phyloP scores from a whole-genome alignment of 2,797 vertebrate genomes.

The Philypnodon macrostomus region DNA sequence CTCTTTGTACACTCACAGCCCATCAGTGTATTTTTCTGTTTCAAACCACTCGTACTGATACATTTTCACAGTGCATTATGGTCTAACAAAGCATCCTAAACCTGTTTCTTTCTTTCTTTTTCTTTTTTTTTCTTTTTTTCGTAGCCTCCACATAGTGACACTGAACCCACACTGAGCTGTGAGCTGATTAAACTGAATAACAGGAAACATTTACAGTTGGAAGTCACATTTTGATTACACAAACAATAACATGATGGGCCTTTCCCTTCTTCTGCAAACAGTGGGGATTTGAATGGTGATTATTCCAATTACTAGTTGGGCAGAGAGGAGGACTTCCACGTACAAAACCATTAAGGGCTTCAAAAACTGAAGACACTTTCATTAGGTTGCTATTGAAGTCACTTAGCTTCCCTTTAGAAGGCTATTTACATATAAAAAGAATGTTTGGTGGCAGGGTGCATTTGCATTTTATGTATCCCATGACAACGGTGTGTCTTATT shows the following conservation, averaged over 20 bases:
- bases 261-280: background rate
- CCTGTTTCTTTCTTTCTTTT: constrained; percentile 2
- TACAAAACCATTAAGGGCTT: background rate
- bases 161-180: constrained; percentile 9
- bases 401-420: too few species aligned
- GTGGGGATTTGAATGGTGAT: background rate
- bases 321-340: background rate
- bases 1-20: constrained; percentile 9
- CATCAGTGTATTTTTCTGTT: constrained; percentile 25
- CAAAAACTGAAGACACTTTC: background rate
- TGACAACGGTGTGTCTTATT: too few species aligned
- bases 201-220: constrained; percentile 7
- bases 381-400: background rate
- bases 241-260: constrained; percentile 1
- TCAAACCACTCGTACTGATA: background rate
- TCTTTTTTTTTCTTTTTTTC: constrained; percentile 4
- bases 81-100: constrained; percentile 18
- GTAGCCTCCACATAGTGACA: constrained; percentile 1
- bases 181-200: constrained; percentile 10
- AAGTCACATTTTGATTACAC: constrained; percentile 14
- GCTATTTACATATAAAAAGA: background rate
- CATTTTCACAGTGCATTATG: constrained; percentile 13
- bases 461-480: background rate
- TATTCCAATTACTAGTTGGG: constrained; percentile 1
- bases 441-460: background rate